Conservation (phyloP, 1,140 invertebrate genomes). For the Trissolcus basalis region DNA sequence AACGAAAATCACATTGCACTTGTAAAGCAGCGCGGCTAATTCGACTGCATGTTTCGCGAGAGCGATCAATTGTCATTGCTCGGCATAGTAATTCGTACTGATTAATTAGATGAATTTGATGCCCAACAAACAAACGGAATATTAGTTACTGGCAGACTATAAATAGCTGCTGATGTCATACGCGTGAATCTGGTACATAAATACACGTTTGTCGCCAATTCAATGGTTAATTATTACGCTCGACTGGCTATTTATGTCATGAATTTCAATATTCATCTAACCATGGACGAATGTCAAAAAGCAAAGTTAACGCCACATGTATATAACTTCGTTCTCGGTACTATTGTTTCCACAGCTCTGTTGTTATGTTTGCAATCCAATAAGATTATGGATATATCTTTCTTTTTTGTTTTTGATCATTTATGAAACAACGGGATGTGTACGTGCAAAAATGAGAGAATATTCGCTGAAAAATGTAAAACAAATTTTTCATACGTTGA, state of each 20-base stretch:
- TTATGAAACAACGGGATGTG: too few species aligned
- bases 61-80: slow-evolving; percentile 34
- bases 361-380: neutral
- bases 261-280: slow-evolving; percentile 49
- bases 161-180: slow-evolving; percentile 59
- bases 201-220: slow-evolving; percentile 36
- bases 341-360: neutral
- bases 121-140: slow-evolving; percentile 43
- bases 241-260: slow-evolving; percentile 55
- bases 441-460: too few species aligned
- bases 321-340: neutral
- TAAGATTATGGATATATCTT: too few species aligned
- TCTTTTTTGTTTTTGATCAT: too few species aligned
- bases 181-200: slow-evolving; percentile 37
- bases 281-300: slow-evolving; percentile 43
- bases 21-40: too few species aligned
- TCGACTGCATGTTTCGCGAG: slow-evolving; percentile 17
- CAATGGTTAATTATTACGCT: slow-evolving; percentile 65
- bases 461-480: too few species aligned
- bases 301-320: neutral
- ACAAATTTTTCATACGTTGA: too few species aligned
- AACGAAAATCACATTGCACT: too few species aligned
- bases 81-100: slow-evolving; percentile 38
- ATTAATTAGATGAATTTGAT: slow-evolving; percentile 48
- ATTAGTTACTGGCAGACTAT: slow-evolving; percentile 46